Evolutionary conservation across 2,888 invertebrate genomes (phyloP), one percentile per base, ranked within the genome.

Genomic region (Acanthococcus lagerstroemiae): DNA sequence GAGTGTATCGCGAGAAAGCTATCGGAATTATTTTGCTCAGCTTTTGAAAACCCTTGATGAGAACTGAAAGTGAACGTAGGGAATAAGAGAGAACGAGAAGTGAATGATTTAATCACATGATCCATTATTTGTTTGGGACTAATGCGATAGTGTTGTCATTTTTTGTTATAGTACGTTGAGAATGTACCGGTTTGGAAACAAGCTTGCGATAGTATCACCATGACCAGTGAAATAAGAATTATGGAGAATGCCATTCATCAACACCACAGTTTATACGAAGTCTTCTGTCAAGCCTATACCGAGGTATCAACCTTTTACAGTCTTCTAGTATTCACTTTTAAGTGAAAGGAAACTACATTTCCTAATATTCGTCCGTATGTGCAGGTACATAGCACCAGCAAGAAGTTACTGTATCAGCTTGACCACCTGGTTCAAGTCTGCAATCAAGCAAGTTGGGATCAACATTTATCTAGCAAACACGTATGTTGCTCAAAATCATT

Each of bases 351-450:
- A 25, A 54, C 15, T n/a, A 30, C 15, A 22, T 45, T 30, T 48
- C 21, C 21, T 37, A 44, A 50, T 55, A n/a, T 56, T 15, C 37
- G 60, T 56, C 55, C 50, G 55, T 67, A 63, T 46, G 68, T 76
- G 69, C 78, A 90, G 89, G 90, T 91, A 74, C 94, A 95, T 81
- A 92, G 91, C 74, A 94, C 93, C 73, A 93, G 93, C 81, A 94
- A 95, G 82, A 94, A 94, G 80, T 83, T 95, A 75, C 84, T 95
- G 73, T 94, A 94, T 79, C 94, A 95, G 78, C 82, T 95, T 76
- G 94, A 95, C 79, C 93, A 93, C 78, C 82, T 95, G 78, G 93
- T 94, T 74, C 94, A 94, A 83, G 90, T 94, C 76, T 94, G 93
- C 81, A 92, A 93, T 81, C 92, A 93, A 78, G 89, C 91, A 71